phyloP scores from a whole-genome alignment of 2,797 vertebrate species.

The Sebastes minor region DNA sequence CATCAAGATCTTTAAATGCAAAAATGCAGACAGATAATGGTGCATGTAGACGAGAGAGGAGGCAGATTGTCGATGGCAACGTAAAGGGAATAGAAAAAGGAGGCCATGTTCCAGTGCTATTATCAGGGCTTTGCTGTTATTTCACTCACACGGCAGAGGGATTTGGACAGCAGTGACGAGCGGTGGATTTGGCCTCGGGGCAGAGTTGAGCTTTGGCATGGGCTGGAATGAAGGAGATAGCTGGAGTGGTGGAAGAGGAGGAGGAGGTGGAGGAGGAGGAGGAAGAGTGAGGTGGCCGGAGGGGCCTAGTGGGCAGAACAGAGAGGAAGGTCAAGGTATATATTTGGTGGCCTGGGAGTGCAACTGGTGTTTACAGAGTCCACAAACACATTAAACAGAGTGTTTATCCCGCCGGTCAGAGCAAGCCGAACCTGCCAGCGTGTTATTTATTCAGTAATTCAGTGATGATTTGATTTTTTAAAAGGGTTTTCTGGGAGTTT shows the following conservation, averaged over 20 bases:
- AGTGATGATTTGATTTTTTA: background rate
- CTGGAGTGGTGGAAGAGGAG: background rate
- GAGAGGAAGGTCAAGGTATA: constrained; percentile 56
- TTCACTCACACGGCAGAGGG: constrained; percentile 61
- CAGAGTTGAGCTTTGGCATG: constrained; percentile 55
- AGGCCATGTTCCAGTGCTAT: constrained; percentile 16
- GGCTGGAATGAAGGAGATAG: constrained; percentile 33
- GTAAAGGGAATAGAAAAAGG: constrained; percentile 1
- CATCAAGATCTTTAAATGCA: background rate
- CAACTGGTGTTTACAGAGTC: background rate
- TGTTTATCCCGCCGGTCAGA: constrained; percentile 48
- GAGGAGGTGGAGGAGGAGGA: constrained; percentile 23
- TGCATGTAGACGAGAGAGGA: background rate
- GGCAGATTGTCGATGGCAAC: constrained; percentile 3
- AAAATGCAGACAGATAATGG: background rate
- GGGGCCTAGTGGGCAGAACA: constrained; percentile 40
- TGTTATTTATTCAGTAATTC: constrained; percentile 32
- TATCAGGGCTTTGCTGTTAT: constrained; percentile 57
- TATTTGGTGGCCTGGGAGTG: background rate
- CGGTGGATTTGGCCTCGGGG: constrained; percentile 66
- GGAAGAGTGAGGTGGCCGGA: constrained; percentile 15
- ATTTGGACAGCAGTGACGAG: constrained; percentile 64
- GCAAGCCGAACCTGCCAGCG: background rate
- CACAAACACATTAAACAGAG: constrained; percentile 44
- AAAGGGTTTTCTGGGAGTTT: background rate